These are phyloP conservation scores for Acanthisitta chloris DNA, from an alignment of 2,113 vertebrate genomes.

Conservation along the genomic window DNA sequence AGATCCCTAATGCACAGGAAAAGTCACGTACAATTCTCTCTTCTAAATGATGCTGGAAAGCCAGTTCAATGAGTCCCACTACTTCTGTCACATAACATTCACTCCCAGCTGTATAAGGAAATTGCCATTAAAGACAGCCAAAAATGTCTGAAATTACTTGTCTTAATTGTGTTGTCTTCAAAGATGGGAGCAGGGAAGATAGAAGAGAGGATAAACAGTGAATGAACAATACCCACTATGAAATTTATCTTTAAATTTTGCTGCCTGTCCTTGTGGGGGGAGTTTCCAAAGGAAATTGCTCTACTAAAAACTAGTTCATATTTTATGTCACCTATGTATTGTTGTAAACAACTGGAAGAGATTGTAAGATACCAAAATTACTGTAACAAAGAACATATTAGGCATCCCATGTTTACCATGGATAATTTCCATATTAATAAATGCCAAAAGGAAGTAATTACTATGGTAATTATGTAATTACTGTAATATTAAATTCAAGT, in stretches of 20 bases:
- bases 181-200: accelerated
- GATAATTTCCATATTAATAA: background rate
- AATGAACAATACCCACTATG: background rate
- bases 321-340: background rate
- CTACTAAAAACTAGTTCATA: background rate
- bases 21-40: background rate
- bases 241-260: background rate
- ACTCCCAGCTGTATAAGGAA: background rate
- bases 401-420: background rate
- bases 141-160: background rate
- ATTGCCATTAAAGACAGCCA: background rate
- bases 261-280: background rate
- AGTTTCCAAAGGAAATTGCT: background rate
- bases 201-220: background rate
- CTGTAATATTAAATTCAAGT: background rate
- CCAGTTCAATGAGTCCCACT: background rate
- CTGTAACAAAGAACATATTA: background rate
- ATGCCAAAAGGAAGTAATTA: background rate
- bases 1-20: background rate
- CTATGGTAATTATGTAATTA: no score
- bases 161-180: background rate
- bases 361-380: background rate
- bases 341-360: background rate
- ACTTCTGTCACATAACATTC: background rate
- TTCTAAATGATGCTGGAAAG: background rate